Conservation (phyloP, 2,888 invertebrate species). For the Drosophila siamana region DNA sequence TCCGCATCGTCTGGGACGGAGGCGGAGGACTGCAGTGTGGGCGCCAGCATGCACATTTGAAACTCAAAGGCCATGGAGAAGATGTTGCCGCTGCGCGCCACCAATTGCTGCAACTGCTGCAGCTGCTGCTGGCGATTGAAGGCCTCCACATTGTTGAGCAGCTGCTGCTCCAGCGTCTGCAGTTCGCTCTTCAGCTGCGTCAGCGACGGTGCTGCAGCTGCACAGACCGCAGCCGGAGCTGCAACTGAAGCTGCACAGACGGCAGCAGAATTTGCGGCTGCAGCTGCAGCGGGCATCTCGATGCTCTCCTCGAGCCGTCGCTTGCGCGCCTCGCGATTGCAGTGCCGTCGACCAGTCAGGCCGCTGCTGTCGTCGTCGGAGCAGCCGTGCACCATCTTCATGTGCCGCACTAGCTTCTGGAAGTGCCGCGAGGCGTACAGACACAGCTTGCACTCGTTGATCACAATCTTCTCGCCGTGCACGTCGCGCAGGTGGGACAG, state of each 20-base stretch:
- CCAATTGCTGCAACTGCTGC: slow-evolving; percentile 64
- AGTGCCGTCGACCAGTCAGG: slow-evolving; percentile 82
- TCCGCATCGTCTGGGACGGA: not conserved
- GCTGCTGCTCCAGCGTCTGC: slow-evolving; percentile 81
- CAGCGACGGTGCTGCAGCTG: slow-evolving; percentile 46
- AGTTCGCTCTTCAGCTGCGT: slow-evolving; percentile 82
- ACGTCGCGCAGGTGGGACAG: slow-evolving; percentile 92
- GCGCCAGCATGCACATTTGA: slow-evolving; percentile 64
- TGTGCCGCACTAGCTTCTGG: slow-evolving; percentile 93
- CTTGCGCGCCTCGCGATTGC: slow-evolving; percentile 83
- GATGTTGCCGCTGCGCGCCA: slow-evolving; percentile 53
- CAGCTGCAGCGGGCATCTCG: slow-evolving; percentile 8
- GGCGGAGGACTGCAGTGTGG: slow-evolving; percentile 15
- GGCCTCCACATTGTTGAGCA: slow-evolving; percentile 67
- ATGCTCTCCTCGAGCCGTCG: slow-evolving; percentile 82
- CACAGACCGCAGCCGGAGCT: not conserved
- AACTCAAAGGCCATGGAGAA: slow-evolving; percentile 81
- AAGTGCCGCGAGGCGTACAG: slow-evolving; percentile 96
- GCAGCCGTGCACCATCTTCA: slow-evolving; percentile 91
- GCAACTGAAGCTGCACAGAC: too few relatives aligned
- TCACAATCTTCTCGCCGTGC: slow-evolving; percentile 92
- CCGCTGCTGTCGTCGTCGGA: slow-evolving; percentile 70
- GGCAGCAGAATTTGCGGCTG: too few relatives aligned
- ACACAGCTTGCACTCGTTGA: slow-evolving; percentile 94
- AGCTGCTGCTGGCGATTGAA: slow-evolving; percentile 76